A percentile compares a stretch with the other conserved stretches of the same genome.
These are phyloP conservation scores for Coenonympha arcania DNA, from an alignment of 2,888 invertebrate genomes.

Conservation along the genomic window DNA sequence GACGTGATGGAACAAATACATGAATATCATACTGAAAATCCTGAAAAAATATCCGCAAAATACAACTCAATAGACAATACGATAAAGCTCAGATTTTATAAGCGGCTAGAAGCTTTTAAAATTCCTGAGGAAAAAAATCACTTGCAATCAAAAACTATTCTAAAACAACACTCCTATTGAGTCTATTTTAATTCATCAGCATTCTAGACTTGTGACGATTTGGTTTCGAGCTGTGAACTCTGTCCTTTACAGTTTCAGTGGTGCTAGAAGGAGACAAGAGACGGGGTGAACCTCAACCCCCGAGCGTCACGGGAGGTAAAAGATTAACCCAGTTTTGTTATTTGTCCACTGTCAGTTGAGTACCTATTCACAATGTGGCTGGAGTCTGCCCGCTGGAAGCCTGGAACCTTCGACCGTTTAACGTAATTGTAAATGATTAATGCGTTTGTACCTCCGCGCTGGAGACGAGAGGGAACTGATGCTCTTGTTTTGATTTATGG, in stretches of 20 bases:
- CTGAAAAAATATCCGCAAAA: slow-evolving; percentile 48
- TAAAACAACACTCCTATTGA: slow-evolving; percentile 23
- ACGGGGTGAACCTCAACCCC: slow-evolving; percentile 63
- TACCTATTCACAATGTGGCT: slow-evolving; percentile 71
- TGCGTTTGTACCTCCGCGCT: slow-evolving; percentile 59
- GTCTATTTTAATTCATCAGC: slow-evolving; percentile 5
- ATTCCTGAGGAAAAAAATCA: slow-evolving; percentile 60
- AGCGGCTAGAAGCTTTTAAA: slow-evolving; percentile 58
- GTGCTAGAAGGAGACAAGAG: slow-evolving; percentile 47
- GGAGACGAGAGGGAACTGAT: slow-evolving; percentile 59
- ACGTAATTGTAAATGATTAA: slow-evolving; percentile 74
- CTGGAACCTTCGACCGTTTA: slow-evolving; percentile 67
- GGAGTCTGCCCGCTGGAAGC: slow-evolving; percentile 63
- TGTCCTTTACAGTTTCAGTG: slow-evolving; percentile 58
- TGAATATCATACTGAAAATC: slow-evolving; percentile 70
- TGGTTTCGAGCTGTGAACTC: slow-evolving; percentile 35
- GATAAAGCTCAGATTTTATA: slow-evolving; percentile 55
- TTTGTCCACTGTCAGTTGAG: slow-evolving; percentile 75
- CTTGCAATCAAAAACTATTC: slow-evolving; percentile 40
- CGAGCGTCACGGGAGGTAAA: slow-evolving; percentile 63
- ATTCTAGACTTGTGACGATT: slow-evolving; percentile 39
- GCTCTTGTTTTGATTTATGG: slow-evolving; percentile 61
- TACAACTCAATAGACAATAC: slow-evolving; percentile 43
- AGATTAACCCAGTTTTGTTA: slow-evolving; percentile 75
- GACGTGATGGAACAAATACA: slow-evolving; percentile 70